Evolutionary conservation across 2,888 invertebrate genomes (phyloP), one percentile per base, ranked within the genome.

Genomic region (Maniola hyperantus): DNA sequence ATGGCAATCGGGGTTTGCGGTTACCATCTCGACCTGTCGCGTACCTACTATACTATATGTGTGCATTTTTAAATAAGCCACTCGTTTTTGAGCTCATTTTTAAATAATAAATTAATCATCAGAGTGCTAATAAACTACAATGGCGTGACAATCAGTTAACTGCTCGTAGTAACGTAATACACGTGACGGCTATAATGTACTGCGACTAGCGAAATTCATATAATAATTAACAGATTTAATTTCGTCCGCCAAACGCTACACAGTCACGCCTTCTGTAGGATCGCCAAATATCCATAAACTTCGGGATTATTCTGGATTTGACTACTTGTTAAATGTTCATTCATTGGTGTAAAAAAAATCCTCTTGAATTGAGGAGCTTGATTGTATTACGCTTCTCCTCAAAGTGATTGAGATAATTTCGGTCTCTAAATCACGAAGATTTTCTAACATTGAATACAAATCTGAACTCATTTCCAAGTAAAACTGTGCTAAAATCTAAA

Each of bases 141-240:
- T 13, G 15, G 34, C 54, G 36, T 5, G 54, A 36, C 54, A 34
- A 36, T 53, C 15, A 36, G 7, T 54, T 54, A n/a, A 15, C n/a
- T 15, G 53, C n/a, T 15, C 46, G 46, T 46, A 46, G 46, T 46
- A 15, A 72, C 57, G 62, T 39, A 66, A 71, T 77, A 72, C 77
- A 79, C 76, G 77, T 74, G 75, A 78, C 65, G 68, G 73, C 76
- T 20, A 69, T 76, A 78, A 79, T 79, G 73, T 60, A 68, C 70
- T 65, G 67, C 70, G 77, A 77, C 77, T 74, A 71, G 71, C 71
- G 75, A 73, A 76, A 78, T 75, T 75, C 78, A 70, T 74, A 70
- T 71, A 69, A 65, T 74, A 76, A 77, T 79, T 74, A 77, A 74
- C 71, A 65, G 33, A 61, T 65, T 71, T 63, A 15, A 50, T 46